Conservation (phyloP, 2,113 vertebrate genomes). For the Asarcornis scutulata region DNA sequence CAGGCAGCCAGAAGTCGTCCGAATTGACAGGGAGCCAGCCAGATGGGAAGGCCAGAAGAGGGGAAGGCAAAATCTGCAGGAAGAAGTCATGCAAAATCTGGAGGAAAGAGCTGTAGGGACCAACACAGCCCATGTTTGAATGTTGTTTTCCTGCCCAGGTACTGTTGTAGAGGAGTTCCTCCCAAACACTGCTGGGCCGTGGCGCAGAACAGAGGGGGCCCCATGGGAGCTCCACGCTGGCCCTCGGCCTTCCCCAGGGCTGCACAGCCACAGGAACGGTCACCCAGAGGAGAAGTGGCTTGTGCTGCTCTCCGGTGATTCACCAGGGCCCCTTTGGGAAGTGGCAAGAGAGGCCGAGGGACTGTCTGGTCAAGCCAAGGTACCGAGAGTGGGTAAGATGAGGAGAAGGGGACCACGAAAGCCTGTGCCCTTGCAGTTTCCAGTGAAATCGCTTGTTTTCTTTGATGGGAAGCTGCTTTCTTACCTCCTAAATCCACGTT, state of each 20-base stretch:
- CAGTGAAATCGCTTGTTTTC: neutral
- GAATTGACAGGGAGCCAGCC: neutral
- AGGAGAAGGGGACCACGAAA: neutral
- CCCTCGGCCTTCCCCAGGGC: neutral
- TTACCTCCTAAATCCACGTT: neutral
- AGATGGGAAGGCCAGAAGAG: neutral
- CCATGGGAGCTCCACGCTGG: neutral
- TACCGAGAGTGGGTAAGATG: neutral
- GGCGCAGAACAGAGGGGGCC: neutral
- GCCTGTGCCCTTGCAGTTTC: neutral
- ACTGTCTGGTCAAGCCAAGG: neutral
- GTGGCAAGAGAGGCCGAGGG: neutral
- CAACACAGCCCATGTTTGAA: neutral
- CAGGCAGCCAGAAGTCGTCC: neutral
- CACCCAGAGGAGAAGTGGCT: neutral
- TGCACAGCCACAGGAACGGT: neutral
- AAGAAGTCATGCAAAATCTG: neutral
- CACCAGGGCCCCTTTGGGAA: neutral
- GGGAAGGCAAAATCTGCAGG: neutral
- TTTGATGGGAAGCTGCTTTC: neutral
- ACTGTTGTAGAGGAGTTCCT: neutral
- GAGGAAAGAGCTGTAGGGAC: neutral
- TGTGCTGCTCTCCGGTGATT: neutral
- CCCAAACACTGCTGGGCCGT: neutral
- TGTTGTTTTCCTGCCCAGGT: neutral